Evolutionary conservation across 2,113 vertebrate genomes (phyloP).

Genomic region (Plotosus lineatus): DNA sequence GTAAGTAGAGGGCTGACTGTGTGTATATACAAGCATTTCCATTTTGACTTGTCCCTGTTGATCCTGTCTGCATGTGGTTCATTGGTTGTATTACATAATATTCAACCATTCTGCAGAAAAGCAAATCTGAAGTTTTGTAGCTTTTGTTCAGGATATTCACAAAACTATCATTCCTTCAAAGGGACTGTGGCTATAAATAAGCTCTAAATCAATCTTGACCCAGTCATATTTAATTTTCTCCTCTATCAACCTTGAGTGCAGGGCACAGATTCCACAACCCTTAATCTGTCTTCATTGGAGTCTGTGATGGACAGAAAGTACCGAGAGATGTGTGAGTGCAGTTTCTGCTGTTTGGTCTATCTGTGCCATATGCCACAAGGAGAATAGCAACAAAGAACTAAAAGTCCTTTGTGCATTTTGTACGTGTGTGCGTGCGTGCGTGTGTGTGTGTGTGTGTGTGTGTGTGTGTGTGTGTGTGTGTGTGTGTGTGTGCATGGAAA

Average conservation of each 20-base stretch:
- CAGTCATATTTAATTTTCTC: slow-evolving; percentile 29
- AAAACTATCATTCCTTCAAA: not conserved
- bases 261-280: slow-evolving; percentile 21
- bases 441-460: slow-evolving; percentile 25
- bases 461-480: slow-evolving; percentile 3
- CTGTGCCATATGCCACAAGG: slow-evolving; percentile 44
- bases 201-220: slow-evolving; percentile 11
- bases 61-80: not conserved
- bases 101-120: not conserved
- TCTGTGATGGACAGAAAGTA: slow-evolving; percentile 35
- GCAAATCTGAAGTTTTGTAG: not conserved
- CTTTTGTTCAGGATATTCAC: not conserved
- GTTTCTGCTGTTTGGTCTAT: slow-evolving; percentile 33
- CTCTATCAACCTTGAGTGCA: slow-evolving; percentile 27
- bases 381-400: slow-evolving; percentile 49
- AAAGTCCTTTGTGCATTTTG: not conserved
- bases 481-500: slow-evolving; percentile 11
- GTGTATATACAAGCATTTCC: no score
- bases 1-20: no score
- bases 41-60: not conserved
- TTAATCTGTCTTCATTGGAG: slow-evolving; percentile 32
- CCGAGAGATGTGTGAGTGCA: slow-evolving; percentile 25
- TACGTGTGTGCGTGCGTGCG: slow-evolving; percentile 14
- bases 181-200: slow-evolving; percentile 29
- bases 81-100: not conserved